These are phyloP conservation scores for Hirtodrosophila trivittata DNA, from an alignment of 2,888 invertebrate species.

Conservation along the genomic window DNA sequence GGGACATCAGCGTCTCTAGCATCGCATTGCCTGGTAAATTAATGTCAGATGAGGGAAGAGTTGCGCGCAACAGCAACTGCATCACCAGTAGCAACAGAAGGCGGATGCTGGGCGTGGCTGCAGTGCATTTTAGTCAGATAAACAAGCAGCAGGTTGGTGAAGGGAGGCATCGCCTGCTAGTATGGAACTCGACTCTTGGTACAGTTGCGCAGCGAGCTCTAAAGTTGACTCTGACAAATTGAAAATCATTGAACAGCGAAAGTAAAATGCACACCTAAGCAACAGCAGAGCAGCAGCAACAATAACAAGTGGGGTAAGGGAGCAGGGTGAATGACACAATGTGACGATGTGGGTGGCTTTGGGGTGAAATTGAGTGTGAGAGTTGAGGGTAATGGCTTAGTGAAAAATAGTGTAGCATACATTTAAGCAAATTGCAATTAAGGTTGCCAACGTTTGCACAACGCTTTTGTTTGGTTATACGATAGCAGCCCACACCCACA, in stretches of 20 bases:
- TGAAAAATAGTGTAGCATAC: constrained; percentile 73
- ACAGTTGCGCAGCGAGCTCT: constrained; percentile 51
- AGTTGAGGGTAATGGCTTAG: constrained; percentile 19
- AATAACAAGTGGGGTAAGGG: background rate
- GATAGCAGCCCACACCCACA: constrained; percentile 3
- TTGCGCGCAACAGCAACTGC: constrained; percentile 1
- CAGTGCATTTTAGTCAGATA: constrained; percentile 66
- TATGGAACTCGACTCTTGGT: constrained; percentile 56
- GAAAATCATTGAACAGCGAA: constrained; percentile 72
- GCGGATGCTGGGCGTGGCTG: constrained; percentile 39
- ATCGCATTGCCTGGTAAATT: constrained; percentile 43
- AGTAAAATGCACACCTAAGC: constrained; percentile 62
- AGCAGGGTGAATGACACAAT: constrained; percentile 7
- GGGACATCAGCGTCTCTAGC: no score
- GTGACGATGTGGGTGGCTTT: background rate
- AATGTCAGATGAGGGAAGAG: constrained; percentile 66
- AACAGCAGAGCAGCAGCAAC: constrained; percentile 9
- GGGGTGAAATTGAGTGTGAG: background rate
- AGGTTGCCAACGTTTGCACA: constrained; percentile 58
- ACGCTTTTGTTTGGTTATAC: constrained; percentile 56
- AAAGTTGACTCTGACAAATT: constrained; percentile 73
- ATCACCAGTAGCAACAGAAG: constrained; percentile 8
- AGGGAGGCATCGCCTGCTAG: no score
- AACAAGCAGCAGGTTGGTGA: constrained; percentile 43
- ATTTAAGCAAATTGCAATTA: constrained; percentile 78